Conservation (phyloP, 2,888 invertebrate species). For the Drosophila ochracea region DNA sequence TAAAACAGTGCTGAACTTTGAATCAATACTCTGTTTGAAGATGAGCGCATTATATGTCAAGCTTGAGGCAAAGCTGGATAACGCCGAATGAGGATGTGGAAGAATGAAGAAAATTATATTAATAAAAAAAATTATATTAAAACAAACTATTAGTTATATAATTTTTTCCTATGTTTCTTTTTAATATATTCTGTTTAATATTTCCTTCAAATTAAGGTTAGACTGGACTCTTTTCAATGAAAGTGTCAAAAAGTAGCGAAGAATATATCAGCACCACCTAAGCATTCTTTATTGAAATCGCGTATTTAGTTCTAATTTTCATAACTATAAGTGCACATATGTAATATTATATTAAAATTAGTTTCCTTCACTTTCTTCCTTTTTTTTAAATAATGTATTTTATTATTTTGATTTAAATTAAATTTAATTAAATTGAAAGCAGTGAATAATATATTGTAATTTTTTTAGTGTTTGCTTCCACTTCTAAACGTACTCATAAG, state of each 20-base stretch:
- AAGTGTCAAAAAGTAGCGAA: background rate
- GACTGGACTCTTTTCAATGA: background rate
- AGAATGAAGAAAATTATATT: no score
- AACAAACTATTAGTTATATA: background rate
- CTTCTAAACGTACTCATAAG: background rate
- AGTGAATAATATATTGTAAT: background rate
- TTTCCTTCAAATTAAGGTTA: background rate
- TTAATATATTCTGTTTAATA: background rate
- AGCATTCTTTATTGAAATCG: background rate
- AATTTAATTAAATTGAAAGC: background rate
- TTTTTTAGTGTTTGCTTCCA: background rate
- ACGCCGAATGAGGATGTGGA: no score
- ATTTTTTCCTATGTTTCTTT: background rate
- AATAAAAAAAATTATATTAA: background rate
- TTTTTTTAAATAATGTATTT: accelerated
- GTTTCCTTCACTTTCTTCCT: background rate
- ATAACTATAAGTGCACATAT: background rate
- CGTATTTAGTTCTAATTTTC: background rate
- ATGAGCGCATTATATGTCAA: no score
- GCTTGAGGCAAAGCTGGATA: no score
- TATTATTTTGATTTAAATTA: background rate
- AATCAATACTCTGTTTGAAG: background rate
- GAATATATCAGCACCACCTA: background rate
- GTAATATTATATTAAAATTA: background rate
- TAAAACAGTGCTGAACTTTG: background rate